Base-by-base conservation (phyloP, 2,888 invertebrate genomes). In the Eupithecia pulchellata region DNA sequence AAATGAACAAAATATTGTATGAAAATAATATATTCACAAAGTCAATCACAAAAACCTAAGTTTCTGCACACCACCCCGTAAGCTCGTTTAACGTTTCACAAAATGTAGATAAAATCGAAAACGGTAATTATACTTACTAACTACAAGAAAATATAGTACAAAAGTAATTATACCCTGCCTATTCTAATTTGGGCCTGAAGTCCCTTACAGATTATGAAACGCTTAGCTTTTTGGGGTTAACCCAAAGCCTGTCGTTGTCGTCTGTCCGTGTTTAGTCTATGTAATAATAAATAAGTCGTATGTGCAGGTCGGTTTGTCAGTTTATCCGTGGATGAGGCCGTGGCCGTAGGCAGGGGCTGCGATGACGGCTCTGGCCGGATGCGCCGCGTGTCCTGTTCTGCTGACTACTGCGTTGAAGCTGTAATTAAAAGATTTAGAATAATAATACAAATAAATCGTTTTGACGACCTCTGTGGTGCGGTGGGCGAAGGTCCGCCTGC, bases 351-450 rank as follows among this genome's bases (percentile, higher is more conserved):
- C 90, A 0, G 92, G 92, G 2, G 92, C 93, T 11, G 91, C 89
- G 17, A 90, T 84, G 32, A 87, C 72, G 0, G 72, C 86, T 34
- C 84, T 84, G 0, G 89, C 94, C 3, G 95, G 95, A 77, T 95
- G 95, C 68, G 91, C 92, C 0, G 95, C 95, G 73, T 95, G 95
- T 1, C 95, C 95, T 74, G 90, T 87, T 81, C 94, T 93, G 86
- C 95, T 95, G 0, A 95, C 95, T 17, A 95, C 92, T 0, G 95
- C 95, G 83, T 95, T 95, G 87, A 95, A 95, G 69, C 95, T 95
- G 82, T 13, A 84, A 84, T n/a, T n/a, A n/a, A n/a, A n/a, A n/a
- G n/a, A n/a, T n/a, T n/a, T n/a, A n/a, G n/a, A n/a, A n/a, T n/a
- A n/a, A n/a, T n/a, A n/a, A n/a, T n/a, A n/a, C n/a, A n/a, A n/a